Conservation (phyloP, 1,140 invertebrate species). For the Ostrea edulis region DNA sequence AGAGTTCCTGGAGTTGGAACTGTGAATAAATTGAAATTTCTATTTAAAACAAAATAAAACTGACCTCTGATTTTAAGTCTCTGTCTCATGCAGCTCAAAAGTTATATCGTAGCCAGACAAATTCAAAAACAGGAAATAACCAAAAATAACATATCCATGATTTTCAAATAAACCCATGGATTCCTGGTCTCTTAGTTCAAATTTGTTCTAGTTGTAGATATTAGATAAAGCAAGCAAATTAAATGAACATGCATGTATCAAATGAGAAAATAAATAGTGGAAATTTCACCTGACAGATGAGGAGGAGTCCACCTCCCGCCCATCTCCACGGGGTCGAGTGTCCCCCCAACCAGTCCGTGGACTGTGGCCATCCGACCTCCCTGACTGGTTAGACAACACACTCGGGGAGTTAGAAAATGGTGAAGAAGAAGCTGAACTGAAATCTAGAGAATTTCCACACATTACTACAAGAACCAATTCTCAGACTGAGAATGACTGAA, state of each 20-base stretch:
- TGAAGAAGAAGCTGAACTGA: conserved; percentile 63
- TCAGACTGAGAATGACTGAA: too few relatives aligned
- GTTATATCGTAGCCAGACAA: too few relatives aligned
- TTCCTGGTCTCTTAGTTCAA: too few relatives aligned
- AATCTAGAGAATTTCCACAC: conserved; percentile 62
- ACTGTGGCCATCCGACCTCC: conserved; percentile 64
- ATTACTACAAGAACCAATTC: not conserved
- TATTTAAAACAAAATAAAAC: too few relatives aligned
- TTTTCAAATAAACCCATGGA: too few relatives aligned
- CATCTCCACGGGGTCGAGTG: conserved; percentile 74
- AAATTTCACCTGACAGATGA: conserved; percentile 43
- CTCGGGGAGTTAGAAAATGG: conserved; percentile 67
- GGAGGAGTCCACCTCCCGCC: conserved; percentile 74
- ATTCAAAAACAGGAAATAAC: too few relatives aligned
- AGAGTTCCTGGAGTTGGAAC: conserved; percentile 61
- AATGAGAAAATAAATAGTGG: not conserved
- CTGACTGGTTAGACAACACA: conserved; percentile 62
- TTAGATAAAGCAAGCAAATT: too few relatives aligned
- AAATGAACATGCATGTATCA: too few relatives aligned
- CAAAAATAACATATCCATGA: too few relatives aligned
- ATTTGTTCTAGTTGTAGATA: too few relatives aligned
- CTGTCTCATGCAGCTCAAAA: too few relatives aligned
- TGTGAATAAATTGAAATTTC: not conserved
- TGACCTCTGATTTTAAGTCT: too few relatives aligned
- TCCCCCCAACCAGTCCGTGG: conserved; percentile 73